phyloP scores from a whole-genome alignment of 2,797 vertebrate species.

The Carapus acus region DNA sequence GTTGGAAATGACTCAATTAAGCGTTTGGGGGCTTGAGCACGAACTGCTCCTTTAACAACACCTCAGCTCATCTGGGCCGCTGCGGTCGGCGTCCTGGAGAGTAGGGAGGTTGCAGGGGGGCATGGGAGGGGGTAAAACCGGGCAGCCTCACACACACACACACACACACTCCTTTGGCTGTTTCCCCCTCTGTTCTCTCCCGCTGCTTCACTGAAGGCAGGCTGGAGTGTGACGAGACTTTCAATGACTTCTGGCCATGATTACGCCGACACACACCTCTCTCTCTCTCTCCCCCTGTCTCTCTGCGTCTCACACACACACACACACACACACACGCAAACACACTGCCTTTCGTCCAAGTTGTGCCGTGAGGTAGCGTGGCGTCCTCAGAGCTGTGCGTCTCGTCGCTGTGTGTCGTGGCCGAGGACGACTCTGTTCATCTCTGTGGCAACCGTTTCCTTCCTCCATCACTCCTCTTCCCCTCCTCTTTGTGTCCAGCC shows the following conservation, averaged over 20 bases:
- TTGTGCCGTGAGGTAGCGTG: too few species aligned
- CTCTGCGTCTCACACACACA: constrained; percentile 40
- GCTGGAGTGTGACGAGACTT: constrained; percentile 62
- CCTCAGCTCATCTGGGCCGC: background rate
- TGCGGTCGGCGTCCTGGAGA: background rate
- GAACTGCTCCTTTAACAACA: background rate
- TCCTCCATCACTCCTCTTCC: too few species aligned
- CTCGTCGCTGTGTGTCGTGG: too few species aligned
- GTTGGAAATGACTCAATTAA: too few species aligned
- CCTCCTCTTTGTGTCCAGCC: too few species aligned
- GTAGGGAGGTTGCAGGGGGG: constrained; percentile 8
- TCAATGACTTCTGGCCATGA: constrained; percentile 56
- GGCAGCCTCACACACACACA: constrained; percentile 21
- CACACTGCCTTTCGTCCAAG: too few species aligned
- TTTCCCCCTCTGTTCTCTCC: constrained; percentile 8
- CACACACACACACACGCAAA: background rate
- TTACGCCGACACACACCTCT: constrained; percentile 22
- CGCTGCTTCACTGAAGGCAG: constrained; percentile 45
- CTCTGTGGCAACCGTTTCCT: too few species aligned
- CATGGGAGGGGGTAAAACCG: constrained; percentile 24
- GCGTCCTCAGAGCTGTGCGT: too few species aligned
- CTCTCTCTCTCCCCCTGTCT: too few species aligned
- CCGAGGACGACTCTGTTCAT: too few species aligned
- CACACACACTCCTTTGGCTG: background rate
- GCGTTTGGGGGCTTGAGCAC: too few species aligned